These are phyloP conservation scores for Vultur gryphus DNA, from an alignment of 2,797 vertebrate species.

Conservation along the genomic window DNA sequence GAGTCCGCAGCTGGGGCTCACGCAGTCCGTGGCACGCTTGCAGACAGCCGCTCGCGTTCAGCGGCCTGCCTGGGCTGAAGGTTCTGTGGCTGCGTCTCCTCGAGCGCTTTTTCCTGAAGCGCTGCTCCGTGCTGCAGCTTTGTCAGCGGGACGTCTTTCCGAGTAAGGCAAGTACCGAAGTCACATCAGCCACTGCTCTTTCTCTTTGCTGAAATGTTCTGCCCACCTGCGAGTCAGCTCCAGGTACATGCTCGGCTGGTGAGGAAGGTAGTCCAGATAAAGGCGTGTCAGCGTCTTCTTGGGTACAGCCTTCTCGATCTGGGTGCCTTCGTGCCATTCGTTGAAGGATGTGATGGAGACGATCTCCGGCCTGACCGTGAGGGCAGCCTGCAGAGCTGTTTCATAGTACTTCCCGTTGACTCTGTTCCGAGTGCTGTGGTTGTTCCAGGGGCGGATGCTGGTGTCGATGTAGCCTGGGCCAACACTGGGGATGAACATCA, in stretches of 20 bases:
- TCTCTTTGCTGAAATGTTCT: background rate
- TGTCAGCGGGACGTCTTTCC: background rate
- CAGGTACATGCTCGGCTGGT: background rate
- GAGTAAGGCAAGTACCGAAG: background rate
- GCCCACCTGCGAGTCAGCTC: background rate
- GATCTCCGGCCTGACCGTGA: background rate
- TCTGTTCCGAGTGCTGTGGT: background rate
- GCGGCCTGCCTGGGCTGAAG: background rate
- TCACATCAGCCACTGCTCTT: background rate
- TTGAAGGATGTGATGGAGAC: background rate
- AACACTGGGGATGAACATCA: background rate
- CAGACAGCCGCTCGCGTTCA: background rate
- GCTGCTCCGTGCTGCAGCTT: background rate
- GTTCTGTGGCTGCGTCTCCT: background rate
- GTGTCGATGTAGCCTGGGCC: background rate
- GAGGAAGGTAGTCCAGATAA: background rate
- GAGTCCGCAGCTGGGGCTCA: background rate
- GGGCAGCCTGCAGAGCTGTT: background rate
- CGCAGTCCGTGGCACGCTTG: too few relatives aligned
- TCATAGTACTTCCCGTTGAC: background rate
- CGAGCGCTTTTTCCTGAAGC: background rate
- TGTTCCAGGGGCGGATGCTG: background rate
- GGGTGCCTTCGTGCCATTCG: background rate
- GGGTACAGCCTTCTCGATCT: background rate
- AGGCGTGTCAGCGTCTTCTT: background rate